phyloP scores from a whole-genome alignment of 2,797 vertebrate genomes.

The Synaphobranchus kaupii region DNA sequence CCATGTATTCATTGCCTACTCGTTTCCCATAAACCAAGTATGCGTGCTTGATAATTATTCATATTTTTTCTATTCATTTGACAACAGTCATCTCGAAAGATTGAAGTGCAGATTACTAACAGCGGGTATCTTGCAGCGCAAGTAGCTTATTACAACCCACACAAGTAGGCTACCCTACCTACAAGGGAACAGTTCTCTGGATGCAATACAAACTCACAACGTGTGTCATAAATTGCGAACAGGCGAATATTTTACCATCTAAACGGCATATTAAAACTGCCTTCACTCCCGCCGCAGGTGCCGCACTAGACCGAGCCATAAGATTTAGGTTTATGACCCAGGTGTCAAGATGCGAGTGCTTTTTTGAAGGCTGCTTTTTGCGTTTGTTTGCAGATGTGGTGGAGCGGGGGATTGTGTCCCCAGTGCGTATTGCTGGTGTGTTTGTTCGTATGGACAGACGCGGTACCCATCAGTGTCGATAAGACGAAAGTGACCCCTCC shows the following conservation, averaged over 20 bases:
- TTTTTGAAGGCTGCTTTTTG: neutral
- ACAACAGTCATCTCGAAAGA: neutral
- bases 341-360: neutral
- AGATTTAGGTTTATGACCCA: no score
- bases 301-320: no score
- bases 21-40: neutral
- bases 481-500: slow-evolving; percentile 76
- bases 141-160: no score
- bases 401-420: slow-evolving; percentile 20
- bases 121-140: neutral
- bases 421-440: slow-evolving; percentile 63
- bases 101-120: neutral
- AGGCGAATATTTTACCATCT: no score
- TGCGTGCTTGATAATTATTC: neutral
- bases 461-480: slow-evolving; percentile 87
- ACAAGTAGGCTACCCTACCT: neutral
- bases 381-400: slow-evolving; percentile 29
- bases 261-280: no score
- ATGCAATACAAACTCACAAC: neutral
- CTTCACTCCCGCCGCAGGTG: no score
- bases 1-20: neutral
- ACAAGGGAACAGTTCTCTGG: neutral
- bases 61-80: neutral
- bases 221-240: neutral
- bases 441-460: slow-evolving; percentile 72